Base-by-base conservation (phyloP, 1,140 invertebrate genomes). In the Acromyrmex echinatior region DNA sequence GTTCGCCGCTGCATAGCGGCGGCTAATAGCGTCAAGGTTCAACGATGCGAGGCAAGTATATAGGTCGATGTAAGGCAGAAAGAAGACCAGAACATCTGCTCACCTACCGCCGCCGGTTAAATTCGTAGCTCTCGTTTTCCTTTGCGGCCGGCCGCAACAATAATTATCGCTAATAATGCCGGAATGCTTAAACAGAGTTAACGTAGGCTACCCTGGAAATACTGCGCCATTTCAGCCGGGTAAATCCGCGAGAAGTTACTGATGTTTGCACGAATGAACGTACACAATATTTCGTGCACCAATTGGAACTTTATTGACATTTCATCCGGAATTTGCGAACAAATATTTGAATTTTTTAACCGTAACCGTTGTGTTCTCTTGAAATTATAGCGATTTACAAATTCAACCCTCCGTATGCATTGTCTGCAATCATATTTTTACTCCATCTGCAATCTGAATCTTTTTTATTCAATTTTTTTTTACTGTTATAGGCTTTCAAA, bases 101-200 rank as follows among this genome's bases (percentile, higher is more conserved):
- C 56, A 31, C 71, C 60, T 74, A 63, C 39, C 31, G 49, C 6
- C 49, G 71, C 53, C 74, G 28, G 74, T 86, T 86, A 63, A 84
- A 79, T 62, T 86, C 62, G 82, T 66, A 53, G 73, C 31, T 86
- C 76, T 86, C 82, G 82, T 86, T 86, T 86, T 86, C 82, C 74
- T 16, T 21, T 79, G 74, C 74, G 74, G 82, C 56, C 60, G 73
- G 82, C 82, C 82, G 62, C 82, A 86, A 86, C 77, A 86, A 86
- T 86, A 86, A 86, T 86, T 86, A 86, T 86, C 65, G 85, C 65
- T 80, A 86, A 86, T 86, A 86, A 81, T 70, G 77, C 65, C 39
- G 65, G 63, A 53, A 80, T 71, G 66, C 85, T 86, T 81, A 81
- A 86, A 81, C 85, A 86, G 77, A 86, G 77, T 86, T 86, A 78